phyloP scores from a whole-genome alignment of 1,140 invertebrate species.

The Papilio machaon region DNA sequence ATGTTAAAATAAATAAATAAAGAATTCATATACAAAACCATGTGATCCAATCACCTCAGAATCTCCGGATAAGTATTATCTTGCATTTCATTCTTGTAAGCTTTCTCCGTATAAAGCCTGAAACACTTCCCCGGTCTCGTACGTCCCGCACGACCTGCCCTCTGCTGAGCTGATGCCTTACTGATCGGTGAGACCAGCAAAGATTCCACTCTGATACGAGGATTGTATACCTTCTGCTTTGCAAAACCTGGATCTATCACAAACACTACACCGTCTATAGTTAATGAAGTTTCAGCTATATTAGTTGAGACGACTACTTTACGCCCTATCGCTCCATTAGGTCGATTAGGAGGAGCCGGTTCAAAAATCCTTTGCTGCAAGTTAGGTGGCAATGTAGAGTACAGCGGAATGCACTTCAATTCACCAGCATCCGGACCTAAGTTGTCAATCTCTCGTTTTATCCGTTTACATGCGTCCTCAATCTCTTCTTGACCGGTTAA shows the following conservation, averaged over 20 bases:
- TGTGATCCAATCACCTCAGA: slow-evolving; percentile 80
- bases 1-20: slow-evolving; percentile 8
- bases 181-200: slow-evolving; percentile 99
- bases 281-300: slow-evolving; percentile 99
- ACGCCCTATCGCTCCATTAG: slow-evolving; percentile 97
- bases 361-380: slow-evolving; percentile 98
- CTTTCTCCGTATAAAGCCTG: slow-evolving; percentile 98
- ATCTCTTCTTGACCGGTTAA: slow-evolving; percentile 98
- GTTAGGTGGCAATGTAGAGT: slow-evolving; percentile 98
- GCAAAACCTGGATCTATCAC: slow-evolving; percentile 99
- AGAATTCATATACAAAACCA: slow-evolving; percentile 44
- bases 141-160: slow-evolving; percentile 97
- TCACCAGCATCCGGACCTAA: slow-evolving; percentile 98
- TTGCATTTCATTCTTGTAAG: slow-evolving; percentile 99
- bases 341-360: slow-evolving; percentile 94
- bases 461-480: slow-evolving; percentile 99
- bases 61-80: slow-evolving; percentile 99
- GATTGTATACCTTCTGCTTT: slow-evolving; percentile 91
- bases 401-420: slow-evolving; percentile 98
- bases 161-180: slow-evolving; percentile 99
- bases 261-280: slow-evolving; percentile 99
- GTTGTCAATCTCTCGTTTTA: slow-evolving; percentile 98
- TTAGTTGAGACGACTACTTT: slow-evolving; percentile 99
- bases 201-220: slow-evolving; percentile 93
- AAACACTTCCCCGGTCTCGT: slow-evolving; percentile 99